Percentiles rank a stretch among this genome's conserved stretches.
phyloP scores from a whole-genome alignment of 2,888 invertebrate species.

The Pheosia tremula region DNA sequence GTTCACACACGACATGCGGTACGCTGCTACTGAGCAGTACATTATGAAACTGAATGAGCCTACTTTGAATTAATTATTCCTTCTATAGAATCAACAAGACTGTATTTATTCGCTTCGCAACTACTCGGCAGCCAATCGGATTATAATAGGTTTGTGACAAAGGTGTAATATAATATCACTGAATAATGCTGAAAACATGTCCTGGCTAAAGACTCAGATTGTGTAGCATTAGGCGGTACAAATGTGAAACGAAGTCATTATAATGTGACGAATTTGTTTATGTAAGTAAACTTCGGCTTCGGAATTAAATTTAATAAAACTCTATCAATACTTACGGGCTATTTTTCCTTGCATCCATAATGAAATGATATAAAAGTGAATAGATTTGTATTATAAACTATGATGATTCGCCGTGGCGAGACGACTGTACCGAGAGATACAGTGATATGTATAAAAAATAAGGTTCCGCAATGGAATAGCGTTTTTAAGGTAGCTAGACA shows the following conservation, averaged over 20 bases:
- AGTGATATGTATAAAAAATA: slow-evolving; percentile 48
- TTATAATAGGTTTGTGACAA: slow-evolving; percentile 39
- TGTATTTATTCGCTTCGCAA: slow-evolving; percentile 48
- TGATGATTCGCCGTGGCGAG: slow-evolving; percentile 30
- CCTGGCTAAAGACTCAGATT: slow-evolving; percentile 14
- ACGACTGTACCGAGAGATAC: slow-evolving; percentile 30
- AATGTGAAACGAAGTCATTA: slow-evolving; percentile 22
- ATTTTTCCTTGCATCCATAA: slow-evolving; percentile 40
- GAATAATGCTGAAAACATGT: slow-evolving; percentile 24
- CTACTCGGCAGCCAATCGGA: slow-evolving; percentile 39
- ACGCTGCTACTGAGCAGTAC: slow-evolving; percentile 30
- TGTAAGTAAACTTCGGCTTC: slow-evolving; percentile 35
- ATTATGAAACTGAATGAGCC: slow-evolving; percentile 29
- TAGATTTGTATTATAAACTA: slow-evolving; percentile 36
- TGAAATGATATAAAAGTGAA: slow-evolving; percentile 27
- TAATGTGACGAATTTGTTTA: slow-evolving; percentile 39
- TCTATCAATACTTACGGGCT: slow-evolving; percentile 29
- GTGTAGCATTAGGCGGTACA: slow-evolving; percentile 29
- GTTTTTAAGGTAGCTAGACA: slow-evolving; percentile 72
- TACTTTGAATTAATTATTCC: slow-evolving; percentile 25
- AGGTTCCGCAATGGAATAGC: slow-evolving; percentile 53
- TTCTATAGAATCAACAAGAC: slow-evolving; percentile 53
- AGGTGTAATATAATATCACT: slow-evolving; percentile 2
- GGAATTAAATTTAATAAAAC: slow-evolving; percentile 28
- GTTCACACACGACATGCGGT: slow-evolving; percentile 40